These are phyloP conservation scores for Sussaba pulchella DNA, from an alignment of 2,888 invertebrate genomes.

Conservation along the genomic window DNA sequence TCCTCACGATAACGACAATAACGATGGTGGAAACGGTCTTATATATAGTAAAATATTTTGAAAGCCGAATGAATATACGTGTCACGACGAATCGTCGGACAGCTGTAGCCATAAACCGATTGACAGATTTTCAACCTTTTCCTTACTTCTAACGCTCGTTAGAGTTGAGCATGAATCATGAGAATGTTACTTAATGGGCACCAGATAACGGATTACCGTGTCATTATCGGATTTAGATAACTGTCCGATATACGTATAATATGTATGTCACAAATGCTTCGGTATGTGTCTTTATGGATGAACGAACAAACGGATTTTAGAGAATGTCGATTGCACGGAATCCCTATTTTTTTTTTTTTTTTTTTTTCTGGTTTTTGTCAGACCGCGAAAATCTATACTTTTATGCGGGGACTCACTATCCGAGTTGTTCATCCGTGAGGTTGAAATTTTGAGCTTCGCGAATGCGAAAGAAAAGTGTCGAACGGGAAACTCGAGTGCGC, in stretches of 20 bases:
- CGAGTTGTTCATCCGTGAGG: neutral
- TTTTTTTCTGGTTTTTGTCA: too few species aligned
- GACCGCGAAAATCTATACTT: too few species aligned
- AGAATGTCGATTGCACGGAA: neutral
- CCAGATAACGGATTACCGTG: conserved; percentile 6
- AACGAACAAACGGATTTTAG: neutral
- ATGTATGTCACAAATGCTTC: neutral
- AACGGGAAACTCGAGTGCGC: neutral
- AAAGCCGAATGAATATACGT: neutral
- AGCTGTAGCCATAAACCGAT: too few species aligned
- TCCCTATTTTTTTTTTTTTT: neutral
- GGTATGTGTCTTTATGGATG: neutral
- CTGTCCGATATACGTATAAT: neutral
- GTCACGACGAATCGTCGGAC: too few species aligned
- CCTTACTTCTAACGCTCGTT: neutral
- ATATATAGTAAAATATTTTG: neutral
- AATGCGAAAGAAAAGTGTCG: neutral
- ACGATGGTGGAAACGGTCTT: neutral
- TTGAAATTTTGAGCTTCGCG: neutral
- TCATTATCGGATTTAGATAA: conserved; percentile 23
- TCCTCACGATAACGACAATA: conserved; percentile 13
- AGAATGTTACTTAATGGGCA: conserved; percentile 7
- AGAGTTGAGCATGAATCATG: neutral
- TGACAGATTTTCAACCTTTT: conserved; percentile 7
- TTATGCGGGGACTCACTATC: too few species aligned